Percentiles rank a stretch among this genome's conserved stretches.
phyloP scores from a whole-genome alignment of 2,797 vertebrate genomes.

The Mus caroli region DNA sequence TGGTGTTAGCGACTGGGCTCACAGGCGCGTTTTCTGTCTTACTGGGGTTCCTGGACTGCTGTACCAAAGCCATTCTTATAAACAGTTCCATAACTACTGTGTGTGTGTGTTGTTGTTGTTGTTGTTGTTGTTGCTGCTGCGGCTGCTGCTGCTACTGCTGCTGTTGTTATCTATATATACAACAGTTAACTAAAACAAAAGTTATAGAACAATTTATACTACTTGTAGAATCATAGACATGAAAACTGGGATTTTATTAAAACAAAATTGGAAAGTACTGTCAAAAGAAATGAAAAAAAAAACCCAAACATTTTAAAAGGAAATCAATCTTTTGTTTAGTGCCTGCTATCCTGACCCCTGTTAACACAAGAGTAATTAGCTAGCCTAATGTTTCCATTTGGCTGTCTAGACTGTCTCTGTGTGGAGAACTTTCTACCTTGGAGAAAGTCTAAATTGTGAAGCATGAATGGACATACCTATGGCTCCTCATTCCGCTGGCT shows the following conservation, averaged over 20 bases:
- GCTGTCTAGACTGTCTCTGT: neutral
- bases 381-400: neutral
- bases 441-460: neutral
- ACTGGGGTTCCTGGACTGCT: too few relatives aligned
- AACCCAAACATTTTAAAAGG: neutral
- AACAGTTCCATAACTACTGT: neutral
- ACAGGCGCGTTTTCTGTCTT: neutral
- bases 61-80: neutral
- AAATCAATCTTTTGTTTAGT: neutral
- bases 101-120: neutral
- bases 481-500: neutral
- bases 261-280: neutral
- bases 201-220: neutral
- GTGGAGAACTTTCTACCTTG: neutral
- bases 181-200: neutral
- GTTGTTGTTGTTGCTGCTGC: too few relatives aligned
- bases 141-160: too few relatives aligned
- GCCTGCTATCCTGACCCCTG: neutral
- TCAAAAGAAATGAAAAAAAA: constrained; percentile 14
- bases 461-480: neutral
- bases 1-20: neutral
- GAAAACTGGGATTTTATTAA: constrained; percentile 8
- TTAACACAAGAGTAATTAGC: neutral
- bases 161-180: too few relatives aligned
- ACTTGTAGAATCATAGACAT: neutral